phyloP scores from a whole-genome alignment of 2,113 vertebrate genomes.

The Corythornis vintsioides region DNA sequence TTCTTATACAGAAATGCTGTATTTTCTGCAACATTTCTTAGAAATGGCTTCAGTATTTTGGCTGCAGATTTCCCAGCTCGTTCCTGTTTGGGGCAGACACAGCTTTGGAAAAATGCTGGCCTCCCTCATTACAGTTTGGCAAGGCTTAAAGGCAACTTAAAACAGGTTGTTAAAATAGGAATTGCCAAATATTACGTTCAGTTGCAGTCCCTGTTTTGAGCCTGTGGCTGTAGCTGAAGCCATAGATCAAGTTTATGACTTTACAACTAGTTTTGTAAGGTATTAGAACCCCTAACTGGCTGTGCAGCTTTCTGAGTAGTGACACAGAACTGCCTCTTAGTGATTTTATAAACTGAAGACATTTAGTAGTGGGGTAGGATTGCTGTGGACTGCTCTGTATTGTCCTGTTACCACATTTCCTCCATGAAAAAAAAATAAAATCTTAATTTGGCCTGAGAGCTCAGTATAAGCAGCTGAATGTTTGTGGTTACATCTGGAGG shows the following conservation, averaged over 20 bases:
- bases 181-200: constrained; percentile 34
- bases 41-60: constrained; percentile 1
- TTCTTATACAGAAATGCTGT: not conserved
- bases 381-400: not conserved
- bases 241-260: not conserved
- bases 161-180: constrained; percentile 43
- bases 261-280: not conserved
- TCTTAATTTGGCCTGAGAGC: not conserved
- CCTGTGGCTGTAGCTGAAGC: not conserved
- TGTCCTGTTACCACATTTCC: constrained; percentile 22
- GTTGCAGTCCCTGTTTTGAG: not conserved
- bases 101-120: constrained; percentile 1
- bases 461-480: not conserved
- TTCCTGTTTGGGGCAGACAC: not conserved
- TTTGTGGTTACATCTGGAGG: constrained; percentile 30
- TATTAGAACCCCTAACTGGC: not conserved
- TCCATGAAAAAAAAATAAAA: not conserved
- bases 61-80: not conserved
- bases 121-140: constrained; percentile 40
- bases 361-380: not conserved
- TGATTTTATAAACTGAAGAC: not conserved
- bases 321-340: not conserved
- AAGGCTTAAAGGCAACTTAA: constrained; percentile 33
- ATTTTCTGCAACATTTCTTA: not conserved
- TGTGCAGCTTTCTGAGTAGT: not conserved